A percentile compares a stretch with the other conserved stretches of the same genome.
Conservation (phyloP, 2,888 invertebrate species). For the Idaea straminata region DNA sequence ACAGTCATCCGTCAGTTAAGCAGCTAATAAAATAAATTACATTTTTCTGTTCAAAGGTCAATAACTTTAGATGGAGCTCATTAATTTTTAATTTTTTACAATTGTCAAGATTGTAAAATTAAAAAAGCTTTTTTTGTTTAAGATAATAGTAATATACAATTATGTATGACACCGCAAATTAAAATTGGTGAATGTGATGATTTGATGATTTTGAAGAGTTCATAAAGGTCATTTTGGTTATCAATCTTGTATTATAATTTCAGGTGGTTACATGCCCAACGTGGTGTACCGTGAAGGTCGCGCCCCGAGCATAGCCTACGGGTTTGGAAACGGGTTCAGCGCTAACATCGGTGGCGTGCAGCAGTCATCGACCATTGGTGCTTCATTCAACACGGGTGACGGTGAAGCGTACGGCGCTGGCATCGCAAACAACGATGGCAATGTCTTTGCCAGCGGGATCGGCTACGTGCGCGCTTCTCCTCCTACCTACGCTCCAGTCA, state of each 20-base stretch:
- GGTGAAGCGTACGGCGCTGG: conserved; percentile 59
- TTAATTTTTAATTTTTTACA: background rate
- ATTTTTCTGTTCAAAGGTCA: background rate
- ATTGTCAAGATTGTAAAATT: background rate
- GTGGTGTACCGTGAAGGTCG: conserved; percentile 49
- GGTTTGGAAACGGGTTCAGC: conserved; percentile 66
- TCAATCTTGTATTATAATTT: conserved; percentile 4
- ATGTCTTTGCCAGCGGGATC: conserved; percentile 51
- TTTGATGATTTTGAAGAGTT: background rate
- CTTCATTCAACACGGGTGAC: conserved; percentile 56
- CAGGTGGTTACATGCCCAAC: conserved; percentile 34
- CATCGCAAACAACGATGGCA: conserved; percentile 39
- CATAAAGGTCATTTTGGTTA: background rate
- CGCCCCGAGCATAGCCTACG: conserved; percentile 61
- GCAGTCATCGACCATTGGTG: conserved; percentile 59
- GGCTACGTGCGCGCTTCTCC: conserved; percentile 55
- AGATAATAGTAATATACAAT: background rate
- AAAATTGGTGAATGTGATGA: background rate
- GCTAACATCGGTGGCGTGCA: conserved; percentile 67
- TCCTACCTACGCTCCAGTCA: conserved; percentile 24
- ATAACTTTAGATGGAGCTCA: background rate
- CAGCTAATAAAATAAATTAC: background rate
- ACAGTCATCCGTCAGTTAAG: background rate
- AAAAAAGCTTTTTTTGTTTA: background rate
- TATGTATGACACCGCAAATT: background rate